phyloP scores from a whole-genome alignment of 2,797 vertebrate species.

The Peromyscus eremicus region DNA sequence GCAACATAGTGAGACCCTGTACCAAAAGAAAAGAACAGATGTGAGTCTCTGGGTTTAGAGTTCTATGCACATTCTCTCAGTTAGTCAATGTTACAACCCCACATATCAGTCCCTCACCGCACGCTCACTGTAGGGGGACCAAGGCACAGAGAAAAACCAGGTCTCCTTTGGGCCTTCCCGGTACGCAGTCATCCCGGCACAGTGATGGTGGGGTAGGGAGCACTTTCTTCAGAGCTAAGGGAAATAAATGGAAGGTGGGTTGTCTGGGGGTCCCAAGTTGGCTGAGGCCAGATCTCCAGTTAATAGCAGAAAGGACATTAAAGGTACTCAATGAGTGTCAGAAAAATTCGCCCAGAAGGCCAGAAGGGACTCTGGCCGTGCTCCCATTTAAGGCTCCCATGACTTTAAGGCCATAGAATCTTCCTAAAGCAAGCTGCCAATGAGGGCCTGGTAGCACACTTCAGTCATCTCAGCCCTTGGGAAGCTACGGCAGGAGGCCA shows the following conservation, averaged over 20 bases:
- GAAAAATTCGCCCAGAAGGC: neutral
- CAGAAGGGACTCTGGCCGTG: constrained; percentile 67
- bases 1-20: neutral
- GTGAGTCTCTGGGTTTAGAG: neutral
- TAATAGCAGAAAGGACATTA: neutral
- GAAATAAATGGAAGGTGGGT: neutral
- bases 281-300: neutral
- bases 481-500: neutral
- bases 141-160: neutral
- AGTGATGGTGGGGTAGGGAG: neutral
- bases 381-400: neutral
- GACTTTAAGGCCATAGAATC: neutral
- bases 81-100: neutral
- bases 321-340: neutral
- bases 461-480: neutral
- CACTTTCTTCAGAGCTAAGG: neutral
- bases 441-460: neutral
- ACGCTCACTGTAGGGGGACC: neutral
- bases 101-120: neutral
- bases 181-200: neutral
- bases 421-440: neutral
- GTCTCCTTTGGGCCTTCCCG: neutral
- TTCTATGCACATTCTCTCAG: neutral
- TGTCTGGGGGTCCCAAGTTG: neutral
- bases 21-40: neutral